Conservation (phyloP, 1,140 invertebrate species). For the Leptonema lineaticorne region DNA sequence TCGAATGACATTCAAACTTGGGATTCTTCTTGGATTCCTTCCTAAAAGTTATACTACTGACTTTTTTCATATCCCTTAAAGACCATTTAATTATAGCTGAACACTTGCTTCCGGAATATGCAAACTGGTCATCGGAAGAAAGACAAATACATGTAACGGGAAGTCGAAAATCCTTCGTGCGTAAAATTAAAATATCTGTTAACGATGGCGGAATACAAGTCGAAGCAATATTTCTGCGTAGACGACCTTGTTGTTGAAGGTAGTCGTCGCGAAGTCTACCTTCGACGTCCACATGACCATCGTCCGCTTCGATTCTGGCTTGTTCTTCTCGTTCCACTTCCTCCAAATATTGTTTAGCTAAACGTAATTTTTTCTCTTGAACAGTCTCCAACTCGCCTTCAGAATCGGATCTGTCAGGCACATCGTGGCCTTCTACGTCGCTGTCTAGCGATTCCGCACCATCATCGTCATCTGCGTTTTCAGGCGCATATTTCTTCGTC, state of each 20-base stretch:
- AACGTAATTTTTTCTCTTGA: conserved; percentile 83
- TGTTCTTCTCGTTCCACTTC: conserved; percentile 83
- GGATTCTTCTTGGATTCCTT: conserved; percentile 50
- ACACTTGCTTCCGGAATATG: conserved; percentile 88
- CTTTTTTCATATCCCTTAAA: conserved; percentile 58
- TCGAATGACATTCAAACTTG: conserved; percentile 57
- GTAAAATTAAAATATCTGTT: conserved; percentile 57
- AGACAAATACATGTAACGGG: conserved; percentile 82
- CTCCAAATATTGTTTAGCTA: conserved; percentile 86
- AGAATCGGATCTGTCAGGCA: conserved; percentile 59
- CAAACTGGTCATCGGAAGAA: conserved; percentile 69
- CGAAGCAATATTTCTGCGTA: conserved; percentile 73
- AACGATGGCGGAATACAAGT: conserved; percentile 58
- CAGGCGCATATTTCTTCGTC: conserved; percentile 4
- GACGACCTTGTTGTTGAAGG: conserved; percentile 78
- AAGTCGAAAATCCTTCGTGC: conserved; percentile 73
- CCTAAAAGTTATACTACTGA: conserved; percentile 57
- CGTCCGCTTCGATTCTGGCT: conserved; percentile 68
- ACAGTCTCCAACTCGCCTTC: conserved; percentile 78
- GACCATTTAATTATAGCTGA: conserved; percentile 84
- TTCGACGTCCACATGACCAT: conserved; percentile 64
- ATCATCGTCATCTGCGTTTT: conserved; percentile 57
- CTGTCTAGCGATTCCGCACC: conserved; percentile 55
- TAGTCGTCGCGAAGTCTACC: conserved; percentile 79
- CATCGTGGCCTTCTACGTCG: conserved; percentile 54